phyloP scores from a whole-genome alignment of 2,797 vertebrate species.

The Apogon talboti region DNA sequence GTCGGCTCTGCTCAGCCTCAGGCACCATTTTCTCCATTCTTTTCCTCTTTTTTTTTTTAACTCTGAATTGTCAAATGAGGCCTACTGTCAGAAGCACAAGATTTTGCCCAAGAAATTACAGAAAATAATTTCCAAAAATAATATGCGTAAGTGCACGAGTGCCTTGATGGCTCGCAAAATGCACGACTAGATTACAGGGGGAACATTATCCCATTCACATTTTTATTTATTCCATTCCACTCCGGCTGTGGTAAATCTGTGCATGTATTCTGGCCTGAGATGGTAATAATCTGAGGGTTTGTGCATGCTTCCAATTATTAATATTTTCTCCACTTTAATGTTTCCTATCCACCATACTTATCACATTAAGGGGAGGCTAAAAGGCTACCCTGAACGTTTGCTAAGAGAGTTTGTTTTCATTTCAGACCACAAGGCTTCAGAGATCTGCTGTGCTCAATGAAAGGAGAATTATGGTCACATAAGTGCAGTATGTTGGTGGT shows the following conservation, averaged over 20 bases:
- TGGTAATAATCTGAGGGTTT: constrained; percentile 60
- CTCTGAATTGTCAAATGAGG: constrained; percentile 72
- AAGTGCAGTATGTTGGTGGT: constrained; percentile 57
- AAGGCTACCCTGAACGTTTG: constrained; percentile 64
- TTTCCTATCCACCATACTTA: constrained; percentile 40
- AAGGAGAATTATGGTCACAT: constrained; percentile 72
- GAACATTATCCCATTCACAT: constrained; percentile 41
- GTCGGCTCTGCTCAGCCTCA: constrained; percentile 80
- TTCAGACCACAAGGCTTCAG: constrained; percentile 59
- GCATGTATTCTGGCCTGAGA: constrained; percentile 42
- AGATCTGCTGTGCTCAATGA: constrained; percentile 58
- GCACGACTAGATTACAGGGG: constrained; percentile 37
- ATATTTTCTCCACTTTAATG: constrained; percentile 47
- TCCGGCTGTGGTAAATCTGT: constrained; percentile 40
- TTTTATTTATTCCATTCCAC: constrained; percentile 30
- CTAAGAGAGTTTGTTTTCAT: constrained; percentile 71
- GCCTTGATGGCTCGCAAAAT: constrained; percentile 39
- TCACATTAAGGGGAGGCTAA: constrained; percentile 24
- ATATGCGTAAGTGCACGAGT: constrained; percentile 64
- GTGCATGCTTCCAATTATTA: constrained; percentile 66
- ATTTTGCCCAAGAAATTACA: constrained; percentile 61
- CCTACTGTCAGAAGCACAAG: constrained; percentile 59
- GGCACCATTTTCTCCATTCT: constrained; percentile 65
- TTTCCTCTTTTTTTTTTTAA: constrained; percentile 36
- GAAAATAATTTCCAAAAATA: constrained; percentile 66